Base-by-base conservation (phyloP, 2,113 vertebrate genomes). In the Sinocyclocheilus rhinocerous region DNA sequence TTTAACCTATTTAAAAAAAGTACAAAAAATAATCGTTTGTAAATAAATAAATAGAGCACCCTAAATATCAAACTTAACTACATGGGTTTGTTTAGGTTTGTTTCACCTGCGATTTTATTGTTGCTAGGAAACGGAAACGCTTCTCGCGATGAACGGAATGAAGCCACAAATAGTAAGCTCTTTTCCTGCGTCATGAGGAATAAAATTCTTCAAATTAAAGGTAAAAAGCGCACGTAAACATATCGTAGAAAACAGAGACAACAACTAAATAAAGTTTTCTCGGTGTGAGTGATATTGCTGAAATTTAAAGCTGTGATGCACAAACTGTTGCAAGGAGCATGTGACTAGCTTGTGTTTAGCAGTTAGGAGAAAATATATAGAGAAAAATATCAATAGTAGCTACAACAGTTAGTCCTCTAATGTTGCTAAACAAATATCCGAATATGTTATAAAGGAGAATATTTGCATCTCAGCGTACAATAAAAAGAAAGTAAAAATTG, bases 61-160 rank as follows among this genome's bases (percentile, higher is more conserved):
- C 29, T 33, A 33, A 33, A 33, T 33, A 33, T 33, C 29, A 33
- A 33, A 33, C 29, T 33, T 33, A 33, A 33, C 3, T 55, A 55
- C 16, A 18, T 7, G 16, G 1, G 63, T 69, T 69, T n/a, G n/a
- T n/a, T n/a, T n/a, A n/a, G n/a, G n/a, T n/a, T n/a, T 69, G 26
- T 33, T 69, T 69, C 26, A 42, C 33, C 11, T 6, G 69, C 4
- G 3, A 16, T 48, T 22, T 22, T 12, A 16, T 15, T 52, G 87
- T 88, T 88, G 87, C 87, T 77, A 85, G 48, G 87, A 36, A 87
- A 50, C 83, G 29, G 78, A 76, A 82, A 79, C 45, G 87, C 84
- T 57, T n/a, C 24, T 29, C 26, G 7, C 3, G 13, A 52, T 13
- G 70, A 63, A n/a, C 15, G 0, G 22, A 18, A 59, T 57, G 76